Evolutionary conservation across 2,888 invertebrate genomes (phyloP).

Genomic region (Thera obeliscata): DNA sequence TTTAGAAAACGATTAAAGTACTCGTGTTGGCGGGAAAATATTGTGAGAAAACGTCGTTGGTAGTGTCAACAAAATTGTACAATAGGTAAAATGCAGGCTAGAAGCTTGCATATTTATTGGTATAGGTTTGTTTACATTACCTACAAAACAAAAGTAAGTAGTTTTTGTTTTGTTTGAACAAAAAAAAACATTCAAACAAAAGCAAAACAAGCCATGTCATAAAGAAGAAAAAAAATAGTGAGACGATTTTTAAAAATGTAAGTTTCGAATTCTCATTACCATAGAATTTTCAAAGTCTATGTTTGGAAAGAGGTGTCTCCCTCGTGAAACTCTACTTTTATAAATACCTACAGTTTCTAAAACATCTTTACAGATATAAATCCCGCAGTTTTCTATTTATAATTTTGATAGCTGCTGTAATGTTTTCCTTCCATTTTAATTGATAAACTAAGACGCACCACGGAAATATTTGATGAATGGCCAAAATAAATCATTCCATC

Average conservation of each 20-base stretch:
- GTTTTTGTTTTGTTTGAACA: no score
- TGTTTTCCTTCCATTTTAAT: conserved; percentile 58
- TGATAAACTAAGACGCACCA: conserved; percentile 41
- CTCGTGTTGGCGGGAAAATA: conserved; percentile 1
- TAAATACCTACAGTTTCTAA: neutral
- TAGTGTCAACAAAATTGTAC: neutral
- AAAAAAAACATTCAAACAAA: no score
- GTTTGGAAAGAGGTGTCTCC: neutral
- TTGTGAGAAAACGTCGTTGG: conserved; percentile 3
- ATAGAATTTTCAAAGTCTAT: neutral
- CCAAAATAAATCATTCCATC: conserved; percentile 51
- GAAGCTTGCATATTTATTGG: no score
- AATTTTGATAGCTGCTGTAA: conserved; percentile 36
- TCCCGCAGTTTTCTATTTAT: conserved; percentile 7
- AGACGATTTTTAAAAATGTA: no score
- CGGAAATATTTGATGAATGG: conserved; percentile 54
- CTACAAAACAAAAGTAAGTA: no score
- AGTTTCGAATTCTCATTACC: no score
- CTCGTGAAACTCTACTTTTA: neutral
- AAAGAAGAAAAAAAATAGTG: no score
- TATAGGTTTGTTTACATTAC: no score
- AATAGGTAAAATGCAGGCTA: no score
- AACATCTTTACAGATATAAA: neutral
- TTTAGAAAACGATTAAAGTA: conserved; percentile 20
- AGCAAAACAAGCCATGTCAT: no score